These are phyloP conservation scores for Merluccius polli DNA, from an alignment of 2,797 vertebrate genomes.

Conservation along the genomic window DNA sequence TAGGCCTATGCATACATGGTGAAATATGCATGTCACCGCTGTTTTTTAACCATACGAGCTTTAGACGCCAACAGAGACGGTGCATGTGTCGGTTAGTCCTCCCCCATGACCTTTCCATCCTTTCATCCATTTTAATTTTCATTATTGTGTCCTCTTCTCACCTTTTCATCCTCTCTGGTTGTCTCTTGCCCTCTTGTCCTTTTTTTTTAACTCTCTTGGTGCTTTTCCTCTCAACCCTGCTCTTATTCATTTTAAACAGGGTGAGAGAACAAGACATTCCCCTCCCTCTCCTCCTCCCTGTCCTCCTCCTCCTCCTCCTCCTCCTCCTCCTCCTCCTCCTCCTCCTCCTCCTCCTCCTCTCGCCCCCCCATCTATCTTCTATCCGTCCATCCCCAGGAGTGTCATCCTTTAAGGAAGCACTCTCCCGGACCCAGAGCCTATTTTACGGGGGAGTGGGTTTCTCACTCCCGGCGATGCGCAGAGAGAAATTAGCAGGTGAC, in stretches of 20 bases:
- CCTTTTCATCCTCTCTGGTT: too few relatives aligned
- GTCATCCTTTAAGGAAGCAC: constrained; percentile 45
- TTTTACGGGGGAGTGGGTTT: constrained; percentile 64
- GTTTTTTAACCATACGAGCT: neutral
- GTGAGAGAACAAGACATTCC: neutral
- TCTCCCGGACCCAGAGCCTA: constrained; percentile 60
- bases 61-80: neutral
- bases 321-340: constrained; percentile 12
- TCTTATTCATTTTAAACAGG: neutral
- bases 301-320: neutral
- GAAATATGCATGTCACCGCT: neutral
- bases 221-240: neutral
- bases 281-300: constrained; percentile 3
- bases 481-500: constrained; percentile 63
- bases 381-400: constrained; percentile 27
- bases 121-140: neutral
- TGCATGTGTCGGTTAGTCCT: neutral
- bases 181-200: neutral
- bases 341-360: constrained; percentile 24
- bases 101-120: neutral
- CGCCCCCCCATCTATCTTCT: constrained; percentile 9
- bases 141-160: neutral
- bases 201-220: neutral
- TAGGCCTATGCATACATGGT: constrained; percentile 1
- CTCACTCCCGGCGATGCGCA: constrained; percentile 49